Percentiles rank a stretch among this genome's conserved stretches.
Conservation (phyloP, 2,797 vertebrate species). For the Cryptoprocta ferox region DNA sequence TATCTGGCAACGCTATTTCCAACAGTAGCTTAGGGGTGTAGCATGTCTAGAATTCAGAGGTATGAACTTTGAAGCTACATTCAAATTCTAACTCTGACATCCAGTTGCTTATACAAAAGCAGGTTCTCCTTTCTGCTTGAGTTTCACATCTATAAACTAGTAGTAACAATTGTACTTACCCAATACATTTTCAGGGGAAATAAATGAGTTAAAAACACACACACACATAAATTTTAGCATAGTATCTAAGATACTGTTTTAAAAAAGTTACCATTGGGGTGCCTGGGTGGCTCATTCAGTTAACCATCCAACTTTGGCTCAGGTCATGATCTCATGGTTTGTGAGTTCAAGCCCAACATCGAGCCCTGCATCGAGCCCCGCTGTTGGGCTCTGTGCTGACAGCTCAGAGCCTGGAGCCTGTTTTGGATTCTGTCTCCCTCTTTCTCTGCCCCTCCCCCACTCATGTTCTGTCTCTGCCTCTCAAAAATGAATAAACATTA, state of each 20-base stretch:
- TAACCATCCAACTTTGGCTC: too few relatives aligned
- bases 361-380: too few relatives aligned
- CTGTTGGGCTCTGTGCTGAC: too few relatives aligned
- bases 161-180: background rate
- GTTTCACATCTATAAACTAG: background rate
- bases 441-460: too few relatives aligned
- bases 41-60: background rate
- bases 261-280: background rate
- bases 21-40: background rate
- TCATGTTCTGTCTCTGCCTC: too few relatives aligned
- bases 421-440: too few relatives aligned
- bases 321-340: too few relatives aligned
- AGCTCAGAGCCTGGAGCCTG: too few relatives aligned
- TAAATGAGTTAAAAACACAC: background rate
- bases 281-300: too few relatives aligned
- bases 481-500: too few relatives aligned
- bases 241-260: background rate
- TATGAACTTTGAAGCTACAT: background rate
- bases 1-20: background rate
- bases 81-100: background rate
- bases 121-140: background rate
- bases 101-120: background rate
- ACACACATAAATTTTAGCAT: background rate
- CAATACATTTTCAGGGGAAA: background rate
- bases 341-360: too few relatives aligned